Conservation (phyloP, 2,113 vertebrate genomes). For the Pomatostomus ruficeps region DNA sequence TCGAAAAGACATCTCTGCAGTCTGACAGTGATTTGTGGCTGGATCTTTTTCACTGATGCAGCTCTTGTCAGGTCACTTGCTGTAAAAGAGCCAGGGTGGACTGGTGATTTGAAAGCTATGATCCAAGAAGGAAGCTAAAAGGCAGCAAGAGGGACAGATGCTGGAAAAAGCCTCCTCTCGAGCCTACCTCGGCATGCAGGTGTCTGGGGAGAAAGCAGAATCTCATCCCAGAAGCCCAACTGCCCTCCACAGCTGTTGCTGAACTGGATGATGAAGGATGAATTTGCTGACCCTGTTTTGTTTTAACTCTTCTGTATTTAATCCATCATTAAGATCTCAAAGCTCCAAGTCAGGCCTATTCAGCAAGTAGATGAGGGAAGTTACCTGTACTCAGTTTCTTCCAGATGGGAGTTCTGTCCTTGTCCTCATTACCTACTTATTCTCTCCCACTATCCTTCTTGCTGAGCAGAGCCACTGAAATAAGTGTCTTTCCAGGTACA, state of each 20-base stretch:
- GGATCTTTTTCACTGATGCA: neutral
- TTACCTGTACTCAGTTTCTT: neutral
- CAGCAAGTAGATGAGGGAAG: neutral
- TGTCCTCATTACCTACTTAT: neutral
- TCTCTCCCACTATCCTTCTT: neutral
- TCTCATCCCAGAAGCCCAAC: neutral
- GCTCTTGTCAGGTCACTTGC: neutral
- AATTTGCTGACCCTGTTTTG: neutral
- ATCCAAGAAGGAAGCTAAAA: neutral
- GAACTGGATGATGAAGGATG: neutral
- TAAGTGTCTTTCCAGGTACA: neutral
- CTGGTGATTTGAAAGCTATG: neutral
- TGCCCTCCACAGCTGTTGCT: neutral
- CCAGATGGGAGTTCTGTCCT: neutral
- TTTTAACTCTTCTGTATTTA: neutral
- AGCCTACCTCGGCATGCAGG: neutral
- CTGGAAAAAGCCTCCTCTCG: neutral
- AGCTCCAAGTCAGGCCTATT: neutral
- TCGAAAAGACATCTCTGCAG: neutral
- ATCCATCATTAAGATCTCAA: neutral
- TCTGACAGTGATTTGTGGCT: slow-evolving; percentile 22
- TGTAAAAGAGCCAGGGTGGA: neutral
- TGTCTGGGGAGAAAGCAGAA: neutral
- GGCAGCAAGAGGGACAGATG: neutral
- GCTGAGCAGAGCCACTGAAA: neutral